These are phyloP conservation scores for Rhagonycha fulva DNA, from an alignment of 2,888 invertebrate species.

Conservation along the genomic window DNA sequence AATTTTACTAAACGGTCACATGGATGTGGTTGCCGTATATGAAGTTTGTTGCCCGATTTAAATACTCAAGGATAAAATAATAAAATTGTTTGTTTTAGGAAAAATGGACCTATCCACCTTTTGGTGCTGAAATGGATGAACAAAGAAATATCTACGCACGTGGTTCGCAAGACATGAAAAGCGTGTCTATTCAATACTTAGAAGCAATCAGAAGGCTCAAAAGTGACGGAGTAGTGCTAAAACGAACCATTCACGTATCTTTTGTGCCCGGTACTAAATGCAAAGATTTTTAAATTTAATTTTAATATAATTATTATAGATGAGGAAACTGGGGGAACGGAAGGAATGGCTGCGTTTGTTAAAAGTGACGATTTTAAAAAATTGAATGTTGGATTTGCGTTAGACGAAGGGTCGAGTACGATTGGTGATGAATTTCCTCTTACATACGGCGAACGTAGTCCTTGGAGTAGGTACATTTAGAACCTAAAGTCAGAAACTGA, in stretches of 20 bases:
- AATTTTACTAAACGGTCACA: slow-evolving; percentile 86
- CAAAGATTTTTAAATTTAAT: neutral
- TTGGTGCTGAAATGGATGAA: slow-evolving; percentile 81
- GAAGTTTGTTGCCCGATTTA: neutral
- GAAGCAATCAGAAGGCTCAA: slow-evolving; percentile 74
- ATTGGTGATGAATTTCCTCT: slow-evolving; percentile 67
- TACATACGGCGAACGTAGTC: slow-evolving; percentile 76
- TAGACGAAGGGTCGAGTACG: slow-evolving; percentile 86
- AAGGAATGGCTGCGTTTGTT: slow-evolving; percentile 81
- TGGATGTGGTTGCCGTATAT: slow-evolving; percentile 90
- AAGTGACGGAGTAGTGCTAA: slow-evolving; percentile 58
- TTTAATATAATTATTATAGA: slow-evolving; percentile 64
- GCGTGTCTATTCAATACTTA: slow-evolving; percentile 77
- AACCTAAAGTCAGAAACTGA: neutral
- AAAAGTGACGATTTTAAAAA: slow-evolving; percentile 73
- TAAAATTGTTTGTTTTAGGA: slow-evolving; percentile 64
- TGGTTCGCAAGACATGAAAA: slow-evolving; percentile 83
- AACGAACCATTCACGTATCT: slow-evolving; percentile 71
- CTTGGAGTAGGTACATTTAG: slow-evolving; percentile 75
- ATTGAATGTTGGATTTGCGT: slow-evolving; percentile 80
- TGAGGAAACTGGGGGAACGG: slow-evolving; percentile 84
- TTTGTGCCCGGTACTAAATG: slow-evolving; percentile 72
- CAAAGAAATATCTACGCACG: slow-evolving; percentile 84
- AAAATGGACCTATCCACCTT: slow-evolving; percentile 89
- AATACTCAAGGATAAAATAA: neutral